Conservation (phyloP, 2,113 vertebrate genomes). For the Pagrus major region DNA sequence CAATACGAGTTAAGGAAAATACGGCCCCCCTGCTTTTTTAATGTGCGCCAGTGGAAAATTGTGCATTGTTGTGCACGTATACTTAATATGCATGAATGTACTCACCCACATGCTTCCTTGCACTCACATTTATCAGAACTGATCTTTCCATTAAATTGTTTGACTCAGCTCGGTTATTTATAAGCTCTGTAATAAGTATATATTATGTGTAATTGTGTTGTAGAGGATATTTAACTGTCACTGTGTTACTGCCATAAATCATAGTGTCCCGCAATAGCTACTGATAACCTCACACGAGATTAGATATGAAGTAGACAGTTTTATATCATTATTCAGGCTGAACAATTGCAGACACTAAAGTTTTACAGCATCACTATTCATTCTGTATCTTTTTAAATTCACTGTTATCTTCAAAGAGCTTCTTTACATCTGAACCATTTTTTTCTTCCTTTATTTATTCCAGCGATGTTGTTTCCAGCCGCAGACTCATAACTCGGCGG, state of each 20-base stretch:
- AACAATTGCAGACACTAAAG: neutral
- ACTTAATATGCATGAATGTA: conserved; percentile 21
- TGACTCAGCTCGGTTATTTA: conserved; percentile 40
- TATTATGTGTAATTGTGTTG: neutral
- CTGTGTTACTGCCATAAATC: neutral
- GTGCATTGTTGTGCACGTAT: neutral
- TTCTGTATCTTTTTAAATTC: neutral
- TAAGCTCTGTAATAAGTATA: neutral
- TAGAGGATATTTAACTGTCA: neutral
- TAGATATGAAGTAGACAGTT: neutral
- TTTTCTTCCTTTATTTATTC: conserved; percentile 32
- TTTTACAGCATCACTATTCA: neutral
- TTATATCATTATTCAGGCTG: conserved; percentile 5
- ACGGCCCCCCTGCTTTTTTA: neutral
- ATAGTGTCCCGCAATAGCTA: neutral
- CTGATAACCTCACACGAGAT: neutral
- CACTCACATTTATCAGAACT: neutral
- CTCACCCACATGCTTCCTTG: conserved; percentile 21
- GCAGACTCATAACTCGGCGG: conserved; percentile 18
- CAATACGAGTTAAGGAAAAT: neutral
- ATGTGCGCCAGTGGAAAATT: neutral
- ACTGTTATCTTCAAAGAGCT: conserved; percentile 6
- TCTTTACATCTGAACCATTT: conserved; percentile 21
- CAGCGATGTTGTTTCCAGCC: conserved; percentile 39
- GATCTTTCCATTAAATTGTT: neutral